Evolutionary conservation across 35 echinoderm and acorn worm genomes (phyloP).

Genomic region (Ophiothrix spiculata): DNA sequence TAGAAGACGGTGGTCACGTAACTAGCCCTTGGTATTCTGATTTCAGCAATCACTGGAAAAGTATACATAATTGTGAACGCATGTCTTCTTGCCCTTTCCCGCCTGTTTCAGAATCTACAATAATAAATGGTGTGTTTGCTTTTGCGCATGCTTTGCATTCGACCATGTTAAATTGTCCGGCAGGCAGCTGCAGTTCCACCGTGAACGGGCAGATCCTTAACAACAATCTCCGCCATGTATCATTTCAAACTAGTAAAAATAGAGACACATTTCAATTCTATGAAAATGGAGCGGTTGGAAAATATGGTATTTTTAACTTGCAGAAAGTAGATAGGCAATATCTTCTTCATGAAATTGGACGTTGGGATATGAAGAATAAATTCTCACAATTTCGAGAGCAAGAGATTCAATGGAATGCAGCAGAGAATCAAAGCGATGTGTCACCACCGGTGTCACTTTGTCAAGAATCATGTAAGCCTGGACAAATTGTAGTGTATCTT

Average conservation of each 20-base stretch:
- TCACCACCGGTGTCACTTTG: conserved; percentile 19
- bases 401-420: background rate
- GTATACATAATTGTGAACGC: background rate
- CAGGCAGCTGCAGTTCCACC: background rate
- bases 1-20: background rate
- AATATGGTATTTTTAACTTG: conserved; percentile 15
- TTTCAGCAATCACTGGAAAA: background rate
- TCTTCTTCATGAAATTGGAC: background rate
- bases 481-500: background rate
- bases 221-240: background rate
- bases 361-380: conserved; percentile 13
- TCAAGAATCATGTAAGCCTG: background rate
- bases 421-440: background rate
- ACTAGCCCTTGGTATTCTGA: background rate
- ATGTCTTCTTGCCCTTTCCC: background rate
- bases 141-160: conserved; percentile 33
- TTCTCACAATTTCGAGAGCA: background rate
- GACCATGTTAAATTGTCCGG: background rate
- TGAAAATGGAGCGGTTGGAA: conserved; percentile 27
- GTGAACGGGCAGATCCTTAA: conserved; percentile 1
- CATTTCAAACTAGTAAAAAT: conserved; percentile 12
- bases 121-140: conserved; percentile 27
- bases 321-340: conserved; percentile 15
- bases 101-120: conserved; percentile 3
- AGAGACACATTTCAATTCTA: conserved; percentile 3